Evolutionary conservation across 1,140 invertebrate genomes (phyloP), one percentile per base, ranked within the genome.

Genomic region (Procambarus clarkii): DNA sequence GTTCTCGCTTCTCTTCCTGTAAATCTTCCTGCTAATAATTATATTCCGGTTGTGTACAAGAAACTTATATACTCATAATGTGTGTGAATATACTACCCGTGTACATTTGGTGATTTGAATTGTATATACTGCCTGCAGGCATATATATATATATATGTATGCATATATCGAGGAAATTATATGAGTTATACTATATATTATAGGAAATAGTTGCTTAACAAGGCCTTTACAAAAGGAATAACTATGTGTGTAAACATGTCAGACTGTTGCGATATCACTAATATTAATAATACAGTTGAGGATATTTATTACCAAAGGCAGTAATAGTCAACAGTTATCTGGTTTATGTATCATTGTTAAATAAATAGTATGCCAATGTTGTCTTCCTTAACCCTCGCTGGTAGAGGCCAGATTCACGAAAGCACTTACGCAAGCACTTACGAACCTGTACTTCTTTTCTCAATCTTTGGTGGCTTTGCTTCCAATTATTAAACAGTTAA

Each of bases 231-330:
- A 34, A 69, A 69, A 11, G 21, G 21, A 69, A 69, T 13, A 21
- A 69, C 4, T 21, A 69, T 18, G 64, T 18, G 64, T 4, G 13
- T 69, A 18, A 18, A 18, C 21, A 15, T 69, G 11, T 4, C 3
- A 71, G 3, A 71, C 69, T 7, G 18, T 24, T 24, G 24, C 18
- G 3, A 18, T 3, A 11, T 24, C 24, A 2, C 5, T 7, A 71
- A 34, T 5, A 18, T 9, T 34, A 24, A 18, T 71, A 24, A 13
- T 18, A 34, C n/a, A 24, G n/a, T 71, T 71, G 5, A 5, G 69
- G n/a, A 71, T 71, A 71, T 71, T 71, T 71, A 71, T 71, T 71
- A 71, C 69, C 69, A 71, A 71, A 71, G 69, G n/a, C 7, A 69
- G 64, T 69, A 21, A 69, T 18, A 69, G 69, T 71, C 50, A 54